Evolutionary conservation across 2,888 invertebrate species (phyloP).

Genomic region (Nemotelus nigrinus): DNA sequence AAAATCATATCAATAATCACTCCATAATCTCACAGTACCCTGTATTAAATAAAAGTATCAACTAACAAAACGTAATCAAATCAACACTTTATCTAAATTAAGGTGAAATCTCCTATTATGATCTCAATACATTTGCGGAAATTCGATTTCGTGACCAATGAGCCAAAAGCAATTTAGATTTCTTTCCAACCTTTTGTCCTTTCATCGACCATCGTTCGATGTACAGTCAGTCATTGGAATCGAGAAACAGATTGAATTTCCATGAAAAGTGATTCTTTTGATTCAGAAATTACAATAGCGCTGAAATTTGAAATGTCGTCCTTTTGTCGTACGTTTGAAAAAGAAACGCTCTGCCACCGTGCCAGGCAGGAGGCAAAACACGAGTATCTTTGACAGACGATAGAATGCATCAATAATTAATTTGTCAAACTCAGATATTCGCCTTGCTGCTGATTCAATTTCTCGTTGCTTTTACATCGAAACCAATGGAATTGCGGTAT

Average conservation of each 20-base stretch:
- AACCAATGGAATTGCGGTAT: no score
- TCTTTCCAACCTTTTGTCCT: slow-evolving; percentile 8
- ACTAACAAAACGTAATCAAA: slow-evolving; percentile 5
- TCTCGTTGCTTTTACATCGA: slow-evolving; percentile 28
- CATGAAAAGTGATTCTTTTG: slow-evolving; percentile 20
- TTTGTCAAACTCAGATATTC: slow-evolving; percentile 44
- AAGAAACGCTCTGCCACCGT: slow-evolving; percentile 4
- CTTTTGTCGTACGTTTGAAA: not conserved
- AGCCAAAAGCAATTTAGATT: slow-evolving; percentile 28
- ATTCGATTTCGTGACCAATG: slow-evolving; percentile 13
- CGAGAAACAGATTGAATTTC: slow-evolving; percentile 36
- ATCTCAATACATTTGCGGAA: no score
- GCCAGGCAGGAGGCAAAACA: slow-evolving; percentile 29
- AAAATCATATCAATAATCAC: no score
- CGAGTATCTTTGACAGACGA: slow-evolving; percentile 39
- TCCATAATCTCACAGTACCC: no score
- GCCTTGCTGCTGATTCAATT: slow-evolving; percentile 36
- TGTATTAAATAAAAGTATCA: slow-evolving; percentile 1
- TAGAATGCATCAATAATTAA: slow-evolving; percentile 45
- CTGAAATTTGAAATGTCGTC: slow-evolving; percentile 37
- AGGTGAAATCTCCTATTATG: no score
- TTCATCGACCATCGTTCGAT: not conserved
- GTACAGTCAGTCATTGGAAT: not conserved
- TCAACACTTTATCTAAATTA: slow-evolving; percentile 6
- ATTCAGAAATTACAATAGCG: slow-evolving; percentile 35